Conservation (phyloP, 2,888 invertebrate genomes). For the Marronus borbonicus region DNA sequence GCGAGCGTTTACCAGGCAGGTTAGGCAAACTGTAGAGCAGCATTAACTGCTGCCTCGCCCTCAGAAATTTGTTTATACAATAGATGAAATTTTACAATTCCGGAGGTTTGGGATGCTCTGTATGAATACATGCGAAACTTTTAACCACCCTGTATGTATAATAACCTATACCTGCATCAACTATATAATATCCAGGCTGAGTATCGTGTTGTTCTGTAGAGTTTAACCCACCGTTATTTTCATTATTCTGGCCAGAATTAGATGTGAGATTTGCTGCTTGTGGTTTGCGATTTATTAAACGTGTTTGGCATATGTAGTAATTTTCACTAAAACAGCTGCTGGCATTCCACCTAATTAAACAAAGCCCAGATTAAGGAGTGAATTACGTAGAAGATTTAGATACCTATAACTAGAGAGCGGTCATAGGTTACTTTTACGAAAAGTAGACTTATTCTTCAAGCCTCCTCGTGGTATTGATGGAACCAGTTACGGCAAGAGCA, state of each 20-base stretch:
- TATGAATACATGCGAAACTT: neutral
- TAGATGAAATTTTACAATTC: too few species aligned
- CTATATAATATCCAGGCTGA: conserved; percentile 49
- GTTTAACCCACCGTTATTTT: conserved; percentile 31
- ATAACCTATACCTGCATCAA: conserved; percentile 25
- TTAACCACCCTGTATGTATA: neutral
- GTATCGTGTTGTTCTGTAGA: conserved; percentile 39
- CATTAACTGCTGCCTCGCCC: too few species aligned
- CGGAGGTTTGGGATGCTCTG: too few species aligned
- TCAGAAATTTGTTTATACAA: too few species aligned
- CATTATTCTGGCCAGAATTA: conserved; percentile 5
- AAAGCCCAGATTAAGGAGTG: too few species aligned
- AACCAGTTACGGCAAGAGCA: too few species aligned
- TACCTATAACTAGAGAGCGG: too few species aligned
- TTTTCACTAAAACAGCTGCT: conserved; percentile 45
- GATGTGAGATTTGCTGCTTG: conserved; percentile 25
- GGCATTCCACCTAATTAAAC: conserved; percentile 44
- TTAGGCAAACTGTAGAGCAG: too few species aligned
- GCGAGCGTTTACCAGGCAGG: too few species aligned
- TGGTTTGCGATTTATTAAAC: conserved; percentile 10
- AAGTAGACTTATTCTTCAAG: too few species aligned
- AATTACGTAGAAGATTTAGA: neutral
- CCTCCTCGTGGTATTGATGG: too few species aligned
- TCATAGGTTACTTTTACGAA: too few species aligned
- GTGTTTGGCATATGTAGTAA: conserved; percentile 51